Conservation (phyloP, 2,113 vertebrate species). For the Perca flavescens region DNA sequence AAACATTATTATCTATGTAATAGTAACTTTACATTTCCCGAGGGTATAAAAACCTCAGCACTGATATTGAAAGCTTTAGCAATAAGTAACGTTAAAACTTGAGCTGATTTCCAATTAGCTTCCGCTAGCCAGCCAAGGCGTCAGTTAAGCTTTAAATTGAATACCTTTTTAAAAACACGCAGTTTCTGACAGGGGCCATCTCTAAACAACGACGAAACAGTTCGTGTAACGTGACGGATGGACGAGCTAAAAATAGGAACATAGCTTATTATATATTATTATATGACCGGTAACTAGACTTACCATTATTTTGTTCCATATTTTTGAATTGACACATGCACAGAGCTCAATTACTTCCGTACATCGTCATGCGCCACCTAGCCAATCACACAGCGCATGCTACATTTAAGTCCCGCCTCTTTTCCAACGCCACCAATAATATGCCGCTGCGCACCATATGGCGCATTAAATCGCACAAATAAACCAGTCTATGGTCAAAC, state of each 20-base stretch:
- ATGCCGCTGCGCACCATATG: background rate
- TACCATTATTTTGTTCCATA: conserved; percentile 77
- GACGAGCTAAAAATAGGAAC: accelerated
- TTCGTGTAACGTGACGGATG: background rate
- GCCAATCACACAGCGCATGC: conserved; percentile 33
- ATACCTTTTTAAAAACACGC: background rate
- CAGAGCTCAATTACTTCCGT: conserved; percentile 38
- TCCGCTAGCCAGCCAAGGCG: conserved; percentile 11
- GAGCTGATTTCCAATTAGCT: conserved; percentile 2
- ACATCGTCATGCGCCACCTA: background rate
- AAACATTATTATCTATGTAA: background rate
- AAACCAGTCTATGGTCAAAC: background rate
- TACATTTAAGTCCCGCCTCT: conserved; percentile 34
- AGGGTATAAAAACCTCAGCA: background rate
- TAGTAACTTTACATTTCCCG: background rate
- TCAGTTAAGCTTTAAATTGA: background rate
- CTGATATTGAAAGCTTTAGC: background rate
- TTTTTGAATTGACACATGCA: conserved; percentile 6
- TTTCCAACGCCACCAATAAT: conserved; percentile 35
- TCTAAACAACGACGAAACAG: background rate
- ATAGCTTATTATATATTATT: too few species aligned
- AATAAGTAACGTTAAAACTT: background rate
- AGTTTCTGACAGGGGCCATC: background rate
- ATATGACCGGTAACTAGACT: background rate
- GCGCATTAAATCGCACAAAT: background rate